phyloP scores from a whole-genome alignment of 2,113 vertebrate species.

The Melanerpes aurifrons region DNA sequence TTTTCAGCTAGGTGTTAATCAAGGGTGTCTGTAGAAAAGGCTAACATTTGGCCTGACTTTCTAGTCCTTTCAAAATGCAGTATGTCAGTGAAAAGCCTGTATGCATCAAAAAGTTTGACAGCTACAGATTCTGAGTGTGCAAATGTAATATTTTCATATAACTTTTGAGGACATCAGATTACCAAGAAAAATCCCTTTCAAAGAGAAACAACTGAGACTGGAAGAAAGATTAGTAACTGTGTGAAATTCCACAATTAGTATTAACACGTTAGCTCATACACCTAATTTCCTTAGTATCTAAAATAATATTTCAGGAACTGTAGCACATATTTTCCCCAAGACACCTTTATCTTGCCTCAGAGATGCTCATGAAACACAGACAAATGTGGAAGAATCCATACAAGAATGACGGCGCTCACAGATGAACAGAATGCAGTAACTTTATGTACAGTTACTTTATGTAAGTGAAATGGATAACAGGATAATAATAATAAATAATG shows the following conservation, averaged over 20 bases:
- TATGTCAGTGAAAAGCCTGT: rapidly evolving
- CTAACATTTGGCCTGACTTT: neutral
- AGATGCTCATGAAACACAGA: neutral
- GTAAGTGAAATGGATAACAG: neutral
- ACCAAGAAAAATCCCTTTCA: neutral
- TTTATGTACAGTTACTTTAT: neutral
- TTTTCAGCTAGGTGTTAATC: neutral
- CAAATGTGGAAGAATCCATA: neutral
- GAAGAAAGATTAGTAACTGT: neutral
- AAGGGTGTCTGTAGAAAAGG: neutral
- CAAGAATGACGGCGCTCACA: neutral
- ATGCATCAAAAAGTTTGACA: rapidly evolving
- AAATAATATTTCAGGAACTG: neutral
- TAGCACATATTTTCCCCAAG: neutral
- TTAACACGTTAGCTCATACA: neutral
- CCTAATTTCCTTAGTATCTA: neutral
- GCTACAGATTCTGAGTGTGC: neutral
- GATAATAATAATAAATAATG: too few relatives aligned
- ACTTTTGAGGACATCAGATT: neutral
- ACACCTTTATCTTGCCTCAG: neutral
- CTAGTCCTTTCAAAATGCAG: neutral
- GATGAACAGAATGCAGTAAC: neutral
- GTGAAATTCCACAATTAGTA: neutral
- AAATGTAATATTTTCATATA: neutral
- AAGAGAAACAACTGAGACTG: neutral